Percentiles rank a stretch among this genome's conserved stretches.
Conservation (phyloP, 2,797 vertebrate genomes). For the Cryptoblepharus egeriae region DNA sequence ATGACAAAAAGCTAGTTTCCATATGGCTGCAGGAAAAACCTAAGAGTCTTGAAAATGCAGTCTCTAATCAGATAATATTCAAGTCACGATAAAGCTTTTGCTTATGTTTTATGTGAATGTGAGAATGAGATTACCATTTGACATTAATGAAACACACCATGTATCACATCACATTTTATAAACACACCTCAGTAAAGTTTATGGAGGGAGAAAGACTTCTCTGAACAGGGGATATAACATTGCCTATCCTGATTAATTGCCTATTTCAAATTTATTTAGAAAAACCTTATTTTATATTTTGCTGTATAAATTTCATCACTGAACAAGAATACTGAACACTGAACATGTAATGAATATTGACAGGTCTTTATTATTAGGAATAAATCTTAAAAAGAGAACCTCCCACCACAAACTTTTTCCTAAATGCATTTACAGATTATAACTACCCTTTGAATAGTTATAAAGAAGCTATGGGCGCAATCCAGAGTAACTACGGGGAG, state of each 20-base stretch:
- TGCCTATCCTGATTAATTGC: not conserved
- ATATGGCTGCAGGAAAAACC: conserved; percentile 21
- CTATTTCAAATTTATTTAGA: conserved; percentile 14
- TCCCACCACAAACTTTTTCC: not conserved
- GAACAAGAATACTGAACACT: no score
- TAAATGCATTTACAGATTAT: not conserved
- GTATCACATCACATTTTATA: not conserved
- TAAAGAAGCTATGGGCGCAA: no score
- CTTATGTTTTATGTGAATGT: not conserved
- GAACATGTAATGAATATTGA: not conserved
- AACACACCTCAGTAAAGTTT: not conserved
- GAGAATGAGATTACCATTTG: not conserved
- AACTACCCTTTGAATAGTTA: no score
- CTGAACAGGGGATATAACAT: not conserved
- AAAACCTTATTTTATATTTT: not conserved
- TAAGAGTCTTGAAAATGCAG: conserved; percentile 16
- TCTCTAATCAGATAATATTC: conserved; percentile 14
- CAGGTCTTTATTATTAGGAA: not conserved
- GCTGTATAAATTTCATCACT: not conserved
- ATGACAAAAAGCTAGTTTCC: not conserved
- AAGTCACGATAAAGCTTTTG: not conserved
- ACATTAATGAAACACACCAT: conserved; percentile 5
- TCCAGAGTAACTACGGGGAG: no score
- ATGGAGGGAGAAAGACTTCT: not conserved
- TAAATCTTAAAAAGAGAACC: not conserved